A percentile compares a stretch with the other conserved stretches of the same genome.
Conservation (phyloP, 2,113 vertebrate genomes). For the Microtus oregoni region DNA sequence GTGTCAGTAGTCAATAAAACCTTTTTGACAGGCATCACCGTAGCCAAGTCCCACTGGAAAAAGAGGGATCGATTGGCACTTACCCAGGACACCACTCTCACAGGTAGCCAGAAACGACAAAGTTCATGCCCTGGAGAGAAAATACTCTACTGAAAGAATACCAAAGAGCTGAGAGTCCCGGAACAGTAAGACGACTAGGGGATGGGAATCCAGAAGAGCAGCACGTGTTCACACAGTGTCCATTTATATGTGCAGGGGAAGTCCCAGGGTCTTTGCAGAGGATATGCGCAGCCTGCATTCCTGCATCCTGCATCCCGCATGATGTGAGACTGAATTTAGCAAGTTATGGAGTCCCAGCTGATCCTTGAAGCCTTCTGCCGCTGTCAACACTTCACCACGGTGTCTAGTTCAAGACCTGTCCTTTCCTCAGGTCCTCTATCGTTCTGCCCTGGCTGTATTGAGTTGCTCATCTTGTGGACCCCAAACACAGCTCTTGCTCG, state of each 20-base stretch:
- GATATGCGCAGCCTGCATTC: no score
- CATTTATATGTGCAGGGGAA: not conserved
- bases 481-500: not conserved
- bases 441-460: not conserved
- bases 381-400: no score
- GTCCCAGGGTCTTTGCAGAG: not conserved
- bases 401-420: rapidly evolving
- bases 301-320: not conserved
- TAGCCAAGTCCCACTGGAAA: not conserved
- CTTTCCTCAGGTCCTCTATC: no score
- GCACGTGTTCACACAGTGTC: not conserved
- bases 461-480: not conserved
- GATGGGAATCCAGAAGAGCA: not conserved
- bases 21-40: not conserved
- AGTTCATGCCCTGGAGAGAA: not conserved
- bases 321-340: not conserved
- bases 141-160: not conserved
- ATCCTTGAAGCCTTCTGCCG: rapidly evolving
- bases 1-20: not conserved
- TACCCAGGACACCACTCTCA: not conserved
- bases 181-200: not conserved
- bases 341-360: no score
- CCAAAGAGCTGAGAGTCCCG: not conserved
- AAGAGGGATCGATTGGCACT: no score
- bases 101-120: not conserved